These are phyloP conservation scores for Corythornis cristatus DNA, from an alignment of 2,113 vertebrate species.

Conservation along the genomic window DNA sequence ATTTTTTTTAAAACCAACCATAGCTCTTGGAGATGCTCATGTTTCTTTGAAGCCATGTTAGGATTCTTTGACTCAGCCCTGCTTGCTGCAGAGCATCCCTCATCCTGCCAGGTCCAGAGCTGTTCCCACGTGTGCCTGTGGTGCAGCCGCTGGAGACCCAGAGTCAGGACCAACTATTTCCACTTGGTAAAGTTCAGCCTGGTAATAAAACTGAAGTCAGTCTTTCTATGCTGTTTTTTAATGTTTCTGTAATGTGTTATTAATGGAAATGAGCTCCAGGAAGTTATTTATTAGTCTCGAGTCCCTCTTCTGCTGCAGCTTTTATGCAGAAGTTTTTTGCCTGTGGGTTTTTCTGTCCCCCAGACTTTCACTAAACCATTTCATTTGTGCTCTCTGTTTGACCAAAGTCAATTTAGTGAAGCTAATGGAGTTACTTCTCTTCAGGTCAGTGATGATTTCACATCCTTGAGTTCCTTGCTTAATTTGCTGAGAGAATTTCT, in stretches of 20 bases:
- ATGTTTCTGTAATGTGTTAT: background rate
- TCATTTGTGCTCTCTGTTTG: background rate
- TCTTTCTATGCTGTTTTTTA: background rate
- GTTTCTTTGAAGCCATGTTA: fast-evolving
- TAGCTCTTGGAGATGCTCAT: background rate
- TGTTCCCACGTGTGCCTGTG: fast-evolving
- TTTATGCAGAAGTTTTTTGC: background rate
- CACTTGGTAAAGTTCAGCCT: background rate
- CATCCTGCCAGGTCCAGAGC: background rate
- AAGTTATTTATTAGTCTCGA: background rate
- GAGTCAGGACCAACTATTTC: background rate
- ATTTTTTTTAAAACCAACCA: too few relatives aligned
- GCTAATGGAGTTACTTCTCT: background rate
- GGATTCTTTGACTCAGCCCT: background rate
- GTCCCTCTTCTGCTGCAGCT: background rate
- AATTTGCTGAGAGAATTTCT: background rate
- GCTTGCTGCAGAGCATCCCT: background rate
- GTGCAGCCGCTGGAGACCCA: fast-evolving
- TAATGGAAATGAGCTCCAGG: background rate
- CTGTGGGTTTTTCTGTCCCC: background rate
- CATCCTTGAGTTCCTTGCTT: slow-evolving; percentile 10
- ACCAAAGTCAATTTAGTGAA: background rate
- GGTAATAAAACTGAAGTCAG: background rate
- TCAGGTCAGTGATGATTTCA: background rate
- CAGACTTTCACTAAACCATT: background rate